Percentiles rank a stretch among this genome's conserved stretches.
Conservation (phyloP, 2,797 vertebrate species). For the Pantherophis alleghaniensis region DNA sequence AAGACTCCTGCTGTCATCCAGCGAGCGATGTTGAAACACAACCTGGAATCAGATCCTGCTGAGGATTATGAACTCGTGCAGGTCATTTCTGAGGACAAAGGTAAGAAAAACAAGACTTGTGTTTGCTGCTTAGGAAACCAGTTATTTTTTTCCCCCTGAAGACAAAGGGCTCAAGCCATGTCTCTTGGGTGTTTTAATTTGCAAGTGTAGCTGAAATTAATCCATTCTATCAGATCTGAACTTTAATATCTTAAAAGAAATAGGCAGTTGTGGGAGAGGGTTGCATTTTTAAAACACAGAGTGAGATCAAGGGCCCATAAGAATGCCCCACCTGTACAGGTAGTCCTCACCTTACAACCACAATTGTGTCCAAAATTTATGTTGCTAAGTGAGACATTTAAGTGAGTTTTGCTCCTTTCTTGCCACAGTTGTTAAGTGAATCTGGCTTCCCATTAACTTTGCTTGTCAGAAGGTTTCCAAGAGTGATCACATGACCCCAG, state of each 20-base stretch:
- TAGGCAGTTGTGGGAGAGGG: neutral
- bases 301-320: neutral
- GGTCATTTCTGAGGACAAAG: slow-evolving; percentile 91
- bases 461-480: neutral
- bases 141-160: neutral
- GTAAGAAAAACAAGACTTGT: slow-evolving; percentile 66
- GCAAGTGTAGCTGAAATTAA: neutral
- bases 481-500: neutral
- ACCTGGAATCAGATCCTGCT: slow-evolving; percentile 80
- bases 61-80: slow-evolving; percentile 90
- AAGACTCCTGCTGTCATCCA: slow-evolving; percentile 89
- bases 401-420: neutral
- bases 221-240: neutral
- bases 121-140: slow-evolving; percentile 4
- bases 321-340: neutral
- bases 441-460: neutral
- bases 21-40: slow-evolving; percentile 91
- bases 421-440: neutral
- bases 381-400: neutral
- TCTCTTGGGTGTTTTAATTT: neutral
- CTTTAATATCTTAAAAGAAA: neutral
- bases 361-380: neutral
- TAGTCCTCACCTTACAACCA: neutral
- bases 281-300: neutral
- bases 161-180: neutral